Evolutionary conservation across 2,888 invertebrate genomes (phyloP), one percentile per base, ranked within the genome.

Genomic region (Portevinia maculata): DNA sequence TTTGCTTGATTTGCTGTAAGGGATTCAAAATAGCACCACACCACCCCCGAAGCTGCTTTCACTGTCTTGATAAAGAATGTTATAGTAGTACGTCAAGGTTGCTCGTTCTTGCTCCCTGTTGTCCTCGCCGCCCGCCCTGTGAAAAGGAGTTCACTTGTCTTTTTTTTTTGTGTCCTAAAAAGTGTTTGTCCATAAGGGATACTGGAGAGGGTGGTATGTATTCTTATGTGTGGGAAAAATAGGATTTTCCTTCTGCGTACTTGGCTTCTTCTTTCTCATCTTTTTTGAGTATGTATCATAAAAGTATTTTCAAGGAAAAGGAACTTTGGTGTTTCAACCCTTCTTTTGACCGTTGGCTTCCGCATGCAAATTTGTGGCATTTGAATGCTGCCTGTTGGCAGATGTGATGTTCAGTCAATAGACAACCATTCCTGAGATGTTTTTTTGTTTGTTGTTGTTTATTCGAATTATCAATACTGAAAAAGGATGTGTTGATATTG

Each of bases 1-100:
- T 83, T 83, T 83, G 83, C 83, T 83, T 83, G 83, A 83, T 83
- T 83, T 83, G 83, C 83, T 83, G 83, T 83, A 83, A 78, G 78
- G 83, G 83, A 83, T 83, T 83, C 83, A 78, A 83, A 83, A 78
- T 65, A 83, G 71, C 78, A 73, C 44, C 70, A 48, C 52, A 41
- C 34, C 50, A 48, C 55, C 59, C 39, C 28, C 9, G 24, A 44
- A 39, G 41, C 32, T 55, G 75, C 32, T 75, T 81, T 57, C 64
- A 65, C 57, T 76, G 79, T 60, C 81, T 79, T 81, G 57, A 46
- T 59, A 65, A 81, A 76, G 81, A 81, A 81, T 76, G 70, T 59
- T 76, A 37, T 52, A 21, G 41, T 11, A 19, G 19, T 19, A 44
- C 71, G 60, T 76, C 60, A 76, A 83, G 83, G 76, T 71, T 76